A percentile compares a stretch with the other conserved stretches of the same genome.
These are phyloP conservation scores for Parambassis ranga DNA, from an alignment of 2,797 vertebrate genomes.

Conservation along the genomic window DNA sequence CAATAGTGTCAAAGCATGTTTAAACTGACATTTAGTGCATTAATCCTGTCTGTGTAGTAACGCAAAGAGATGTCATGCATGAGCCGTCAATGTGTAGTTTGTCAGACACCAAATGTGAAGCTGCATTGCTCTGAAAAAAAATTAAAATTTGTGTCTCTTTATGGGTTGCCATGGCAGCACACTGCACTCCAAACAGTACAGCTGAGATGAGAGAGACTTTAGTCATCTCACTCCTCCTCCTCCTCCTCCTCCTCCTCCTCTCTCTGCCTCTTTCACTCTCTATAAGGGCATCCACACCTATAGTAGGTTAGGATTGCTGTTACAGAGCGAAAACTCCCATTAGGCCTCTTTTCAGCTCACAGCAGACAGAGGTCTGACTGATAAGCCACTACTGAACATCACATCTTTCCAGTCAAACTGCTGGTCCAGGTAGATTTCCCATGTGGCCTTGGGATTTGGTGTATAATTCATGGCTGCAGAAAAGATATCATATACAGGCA, in stretches of 20 bases:
- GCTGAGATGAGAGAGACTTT: slow-evolving; percentile 72
- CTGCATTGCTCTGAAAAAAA: slow-evolving; percentile 49
- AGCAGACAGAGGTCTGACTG: slow-evolving; percentile 2
- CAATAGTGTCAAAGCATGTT: slow-evolving; percentile 11
- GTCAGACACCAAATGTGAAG: slow-evolving; percentile 49
- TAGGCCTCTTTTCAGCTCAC: slow-evolving; percentile 19
- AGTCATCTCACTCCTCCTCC: slow-evolving; percentile 66
- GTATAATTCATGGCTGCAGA: slow-evolving; percentile 35
- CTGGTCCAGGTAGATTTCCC: slow-evolving; percentile 55
- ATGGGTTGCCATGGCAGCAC: slow-evolving; percentile 79
- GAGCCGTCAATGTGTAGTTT: slow-evolving; percentile 5
- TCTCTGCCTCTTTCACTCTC: slow-evolving; percentile 23
- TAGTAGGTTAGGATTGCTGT: slow-evolving; percentile 14
- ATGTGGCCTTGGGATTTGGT: slow-evolving; percentile 3
- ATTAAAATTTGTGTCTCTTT: slow-evolving; percentile 63
- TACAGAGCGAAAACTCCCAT: slow-evolving; percentile 34
- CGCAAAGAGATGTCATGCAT: neutral
- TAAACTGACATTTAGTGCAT: neutral
- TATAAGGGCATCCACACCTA: slow-evolving; percentile 43
- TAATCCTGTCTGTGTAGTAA: neutral
- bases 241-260: slow-evolving; percentile 22
- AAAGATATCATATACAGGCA: slow-evolving; percentile 22
- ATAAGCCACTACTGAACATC: slow-evolving; percentile 8
- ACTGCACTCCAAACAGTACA: slow-evolving; percentile 71
- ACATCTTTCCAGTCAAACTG: slow-evolving; percentile 33